Evolutionary conservation across 2,888 invertebrate species (phyloP).

Genomic region (Sminthurinus aureus): DNA sequence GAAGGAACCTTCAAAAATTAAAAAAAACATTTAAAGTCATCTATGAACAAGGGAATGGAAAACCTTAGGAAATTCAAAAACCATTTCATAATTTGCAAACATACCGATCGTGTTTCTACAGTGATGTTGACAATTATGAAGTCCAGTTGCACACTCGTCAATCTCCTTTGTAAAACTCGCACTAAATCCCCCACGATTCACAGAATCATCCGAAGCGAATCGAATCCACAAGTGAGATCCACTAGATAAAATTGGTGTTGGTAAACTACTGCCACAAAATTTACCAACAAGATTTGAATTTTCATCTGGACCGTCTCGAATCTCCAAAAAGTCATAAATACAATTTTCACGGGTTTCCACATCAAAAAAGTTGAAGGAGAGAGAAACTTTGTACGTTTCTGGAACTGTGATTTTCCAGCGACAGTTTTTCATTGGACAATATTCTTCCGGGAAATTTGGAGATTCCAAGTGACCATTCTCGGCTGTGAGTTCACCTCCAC

Average conservation of each 20-base stretch:
- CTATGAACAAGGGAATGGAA: neutral
- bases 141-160: neutral
- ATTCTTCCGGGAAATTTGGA: slow-evolving; percentile 97
- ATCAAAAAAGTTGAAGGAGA: neutral
- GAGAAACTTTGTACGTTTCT: neutral
- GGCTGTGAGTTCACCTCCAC: slow-evolving; percentile 88
- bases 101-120: neutral
- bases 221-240: slow-evolving; percentile 62
- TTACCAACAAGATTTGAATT: neutral
- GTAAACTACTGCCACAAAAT: neutral
- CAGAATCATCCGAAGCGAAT: neutral
- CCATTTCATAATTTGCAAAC: neutral
- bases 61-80: neutral
- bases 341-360: neutral
- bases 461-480: slow-evolving; percentile 87
- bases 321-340: neutral
- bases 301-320: neutral
- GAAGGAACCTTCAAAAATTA: neutral
- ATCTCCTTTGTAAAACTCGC: neutral
- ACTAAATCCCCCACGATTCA: neutral
- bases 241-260: neutral
- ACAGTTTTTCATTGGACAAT: slow-evolving; percentile 94
- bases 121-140: neutral
- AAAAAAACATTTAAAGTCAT: neutral
- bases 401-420: slow-evolving; percentile 95